Percentiles rank a stretch among this genome's conserved stretches.
These are phyloP conservation scores for Dermatemys mawii DNA, from an alignment of 2,113 vertebrate genomes.

Conservation along the genomic window DNA sequence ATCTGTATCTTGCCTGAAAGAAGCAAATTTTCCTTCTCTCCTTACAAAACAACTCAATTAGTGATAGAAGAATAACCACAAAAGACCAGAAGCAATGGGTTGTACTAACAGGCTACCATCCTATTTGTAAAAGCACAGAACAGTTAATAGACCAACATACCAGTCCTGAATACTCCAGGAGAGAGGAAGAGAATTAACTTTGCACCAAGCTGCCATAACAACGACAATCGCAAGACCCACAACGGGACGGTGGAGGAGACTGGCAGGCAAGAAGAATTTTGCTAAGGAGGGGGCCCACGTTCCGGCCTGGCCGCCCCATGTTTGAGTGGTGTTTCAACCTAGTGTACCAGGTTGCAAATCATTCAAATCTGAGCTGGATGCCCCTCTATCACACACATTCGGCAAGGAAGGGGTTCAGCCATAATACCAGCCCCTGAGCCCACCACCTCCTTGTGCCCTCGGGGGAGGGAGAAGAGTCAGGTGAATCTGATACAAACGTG, in stretches of 20 bases:
- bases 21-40: constrained; percentile 28
- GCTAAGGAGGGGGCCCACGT: not conserved
- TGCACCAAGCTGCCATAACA: not conserved
- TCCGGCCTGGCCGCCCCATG: not conserved
- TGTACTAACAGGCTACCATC: not conserved
- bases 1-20: constrained; percentile 49
- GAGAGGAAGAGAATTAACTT: rapidly evolving
- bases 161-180: not conserved
- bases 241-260: rapidly evolving
- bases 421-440: not conserved
- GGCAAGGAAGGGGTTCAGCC: not conserved
- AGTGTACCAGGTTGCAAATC: not conserved
- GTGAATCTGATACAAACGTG: not conserved
- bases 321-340: too few species aligned
- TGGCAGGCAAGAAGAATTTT: not conserved
- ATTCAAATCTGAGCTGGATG: not conserved
- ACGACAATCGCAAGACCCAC: not conserved
- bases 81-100: not conserved
- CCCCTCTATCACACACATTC: not conserved
- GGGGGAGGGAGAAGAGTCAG: rapidly evolving
- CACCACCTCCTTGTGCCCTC: too few species aligned
- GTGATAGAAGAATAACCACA: not conserved
- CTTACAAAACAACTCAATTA: not conserved
- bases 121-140: not conserved
- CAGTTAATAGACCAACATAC: not conserved